phyloP scores from a whole-genome alignment of 2,113 vertebrate species.

The Nothocercus julius region DNA sequence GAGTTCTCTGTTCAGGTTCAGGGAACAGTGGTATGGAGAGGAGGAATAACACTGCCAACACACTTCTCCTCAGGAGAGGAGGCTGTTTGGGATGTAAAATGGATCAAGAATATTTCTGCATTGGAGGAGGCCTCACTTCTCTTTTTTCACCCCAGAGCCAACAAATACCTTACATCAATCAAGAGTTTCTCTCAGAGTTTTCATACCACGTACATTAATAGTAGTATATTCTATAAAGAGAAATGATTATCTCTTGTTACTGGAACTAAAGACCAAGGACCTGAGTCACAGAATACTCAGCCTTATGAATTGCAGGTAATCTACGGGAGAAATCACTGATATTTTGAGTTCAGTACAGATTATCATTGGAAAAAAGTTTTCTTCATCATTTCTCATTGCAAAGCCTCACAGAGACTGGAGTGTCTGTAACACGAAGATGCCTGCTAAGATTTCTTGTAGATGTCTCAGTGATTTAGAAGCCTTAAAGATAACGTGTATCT shows the following conservation, averaged over 20 bases:
- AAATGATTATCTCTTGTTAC: not conserved
- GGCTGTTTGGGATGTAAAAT: not conserved
- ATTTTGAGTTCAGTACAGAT: not conserved
- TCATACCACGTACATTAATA: not conserved
- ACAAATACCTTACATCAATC: not conserved
- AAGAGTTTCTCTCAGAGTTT: not conserved
- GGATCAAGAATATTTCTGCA: not conserved
- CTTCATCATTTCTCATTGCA: not conserved
- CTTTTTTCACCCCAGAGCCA: not conserved
- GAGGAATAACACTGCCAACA: not conserved
- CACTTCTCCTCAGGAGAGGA: not conserved
- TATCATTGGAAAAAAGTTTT: not conserved
- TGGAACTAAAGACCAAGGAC: not conserved
- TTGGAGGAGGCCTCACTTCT: not conserved
- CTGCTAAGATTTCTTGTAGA: not conserved
- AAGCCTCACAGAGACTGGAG: not conserved
- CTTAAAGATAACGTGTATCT: not conserved
- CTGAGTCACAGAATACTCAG: not conserved
- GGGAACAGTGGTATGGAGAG: not conserved
- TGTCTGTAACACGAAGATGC: not conserved
- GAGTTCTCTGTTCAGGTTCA: not conserved
- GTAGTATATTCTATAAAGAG: not conserved
- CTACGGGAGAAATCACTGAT: not conserved
- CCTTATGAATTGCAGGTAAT: not conserved
- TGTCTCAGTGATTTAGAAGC: not conserved